Percentiles rank a stretch among this genome's conserved stretches.
phyloP scores from a whole-genome alignment of 2,888 invertebrate species.

The Sesia bembeciformis region DNA sequence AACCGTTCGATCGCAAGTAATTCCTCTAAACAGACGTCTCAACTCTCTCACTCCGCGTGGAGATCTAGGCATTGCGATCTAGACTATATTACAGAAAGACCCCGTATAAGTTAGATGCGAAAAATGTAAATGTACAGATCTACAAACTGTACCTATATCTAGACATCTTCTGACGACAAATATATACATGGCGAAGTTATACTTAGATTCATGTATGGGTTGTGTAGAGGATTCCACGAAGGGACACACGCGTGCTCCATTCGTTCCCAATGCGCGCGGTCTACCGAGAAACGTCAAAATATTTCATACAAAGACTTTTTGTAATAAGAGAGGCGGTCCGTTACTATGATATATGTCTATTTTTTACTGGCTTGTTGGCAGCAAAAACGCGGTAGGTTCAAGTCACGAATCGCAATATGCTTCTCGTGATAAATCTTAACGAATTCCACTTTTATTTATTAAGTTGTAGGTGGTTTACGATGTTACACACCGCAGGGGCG shows the following conservation, averaged over 20 bases:
- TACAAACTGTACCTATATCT: too few species aligned
- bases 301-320: constrained; percentile 47
- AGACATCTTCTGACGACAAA: too few species aligned
- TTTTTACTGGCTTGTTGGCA: constrained; percentile 38
- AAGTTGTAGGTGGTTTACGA: constrained; percentile 72
- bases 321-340: constrained; percentile 43
- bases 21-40: too few species aligned
- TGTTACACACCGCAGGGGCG: constrained; percentile 43
- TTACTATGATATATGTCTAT: constrained; percentile 51
- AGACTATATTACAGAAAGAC: too few species aligned
- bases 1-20: too few species aligned
- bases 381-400: constrained; percentile 44
- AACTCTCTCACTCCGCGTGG: too few species aligned
- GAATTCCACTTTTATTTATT: constrained; percentile 70
- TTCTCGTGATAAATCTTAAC: constrained; percentile 64
- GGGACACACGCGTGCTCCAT: constrained; percentile 32
- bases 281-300: constrained; percentile 69
- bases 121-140: too few species aligned
- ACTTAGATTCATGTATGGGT: not conserved
- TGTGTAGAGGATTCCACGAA: constrained; percentile 33
- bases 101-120: too few species aligned
- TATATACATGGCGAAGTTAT: too few species aligned
- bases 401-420: constrained; percentile 59
- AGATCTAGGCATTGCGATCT: too few species aligned
- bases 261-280: constrained; percentile 21